phyloP scores from a whole-genome alignment of 2,797 vertebrate genomes.

The Buphagus erythrorhynchus region DNA sequence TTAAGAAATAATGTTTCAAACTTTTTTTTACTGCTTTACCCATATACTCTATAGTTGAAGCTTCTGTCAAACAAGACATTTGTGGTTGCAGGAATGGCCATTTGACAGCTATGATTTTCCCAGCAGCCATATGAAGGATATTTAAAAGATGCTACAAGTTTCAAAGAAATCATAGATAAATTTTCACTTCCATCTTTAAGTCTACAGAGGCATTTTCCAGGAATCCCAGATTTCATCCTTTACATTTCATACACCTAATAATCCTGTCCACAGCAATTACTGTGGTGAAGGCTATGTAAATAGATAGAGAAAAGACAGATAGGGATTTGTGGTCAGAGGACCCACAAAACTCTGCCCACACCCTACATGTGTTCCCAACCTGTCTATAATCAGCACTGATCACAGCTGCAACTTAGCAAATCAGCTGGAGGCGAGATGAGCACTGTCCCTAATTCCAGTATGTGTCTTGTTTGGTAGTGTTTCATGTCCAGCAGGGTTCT shows the following conservation, averaged over 20 bases:
- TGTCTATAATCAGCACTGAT: neutral
- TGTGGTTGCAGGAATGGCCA: neutral
- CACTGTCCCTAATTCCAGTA: neutral
- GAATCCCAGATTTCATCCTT: neutral
- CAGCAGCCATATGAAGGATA: neutral
- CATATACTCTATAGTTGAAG: neutral
- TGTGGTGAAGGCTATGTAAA: neutral
- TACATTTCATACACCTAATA: neutral
- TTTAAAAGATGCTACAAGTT: neutral
- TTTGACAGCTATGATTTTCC: neutral
- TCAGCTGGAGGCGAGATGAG: neutral
- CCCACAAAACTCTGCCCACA: neutral
- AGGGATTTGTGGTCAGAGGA: neutral
- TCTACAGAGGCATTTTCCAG: neutral
- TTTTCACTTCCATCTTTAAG: neutral
- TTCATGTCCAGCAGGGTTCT: neutral
- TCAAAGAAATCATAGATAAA: neutral
- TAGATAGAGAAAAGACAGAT: neutral
- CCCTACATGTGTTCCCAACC: rapidly evolving
- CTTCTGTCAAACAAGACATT: neutral
- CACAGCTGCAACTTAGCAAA: neutral
- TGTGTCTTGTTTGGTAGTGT: neutral
- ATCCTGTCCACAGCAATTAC: neutral
- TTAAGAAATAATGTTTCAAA: neutral
- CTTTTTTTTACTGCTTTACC: constrained; percentile 10